Base-by-base conservation (phyloP, 2,113 vertebrate species). In the Caloenas nicobarica region DNA sequence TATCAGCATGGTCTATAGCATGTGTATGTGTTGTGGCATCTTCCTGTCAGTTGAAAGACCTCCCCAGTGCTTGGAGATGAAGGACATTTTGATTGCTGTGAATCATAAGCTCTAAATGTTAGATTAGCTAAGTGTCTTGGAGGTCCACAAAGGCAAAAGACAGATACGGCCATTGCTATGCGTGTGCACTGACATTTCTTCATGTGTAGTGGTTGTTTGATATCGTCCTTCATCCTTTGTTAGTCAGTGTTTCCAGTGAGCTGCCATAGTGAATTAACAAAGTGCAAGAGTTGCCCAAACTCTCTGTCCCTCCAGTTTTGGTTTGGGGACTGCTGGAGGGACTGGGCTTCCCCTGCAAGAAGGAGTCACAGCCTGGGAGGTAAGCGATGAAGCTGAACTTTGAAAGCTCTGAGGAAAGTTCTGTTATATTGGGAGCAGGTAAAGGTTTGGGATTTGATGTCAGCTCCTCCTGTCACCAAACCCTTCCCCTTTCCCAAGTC, bases 101-200 rank as follows among this genome's bases (percentile, higher is more conserved):
- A 73, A 36, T 65, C 50, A 56, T 38, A 17, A 44, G 19, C 57
- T 62, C 7, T 31, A 34, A 24, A 61, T 19, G 33, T 89, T 17
- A 65, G 13, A n/a, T 4, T 38, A 15, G 13, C 51, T 9, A 24
- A 44, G 10, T 34, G 26, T 58, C 24, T 71, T 28, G 16, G 40
- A 53, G 2, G 11, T 10, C 18, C 11, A 28, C 33, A 57, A 40
- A 61, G 23, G 11, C 0, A 0, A 66, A 61, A 77, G 36, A 24
- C 38, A 16, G 25, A 16, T 36, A 9, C 3, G 16, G 34, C 16
- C 8, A 5, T 11, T 3, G 0, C 66, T 57, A 1, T 33, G 28
- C n/a, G n/a, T 11, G 25, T 40, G n/a, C 40, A 11, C 19, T 22
- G 16, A 16, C 18, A 46, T 10, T 31, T 36, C 64, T 57, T 46